Evolutionary conservation across 2,113 vertebrate genomes (phyloP), one percentile per base, ranked within the genome.

Genomic region (Nycticryphes semicollaris): DNA sequence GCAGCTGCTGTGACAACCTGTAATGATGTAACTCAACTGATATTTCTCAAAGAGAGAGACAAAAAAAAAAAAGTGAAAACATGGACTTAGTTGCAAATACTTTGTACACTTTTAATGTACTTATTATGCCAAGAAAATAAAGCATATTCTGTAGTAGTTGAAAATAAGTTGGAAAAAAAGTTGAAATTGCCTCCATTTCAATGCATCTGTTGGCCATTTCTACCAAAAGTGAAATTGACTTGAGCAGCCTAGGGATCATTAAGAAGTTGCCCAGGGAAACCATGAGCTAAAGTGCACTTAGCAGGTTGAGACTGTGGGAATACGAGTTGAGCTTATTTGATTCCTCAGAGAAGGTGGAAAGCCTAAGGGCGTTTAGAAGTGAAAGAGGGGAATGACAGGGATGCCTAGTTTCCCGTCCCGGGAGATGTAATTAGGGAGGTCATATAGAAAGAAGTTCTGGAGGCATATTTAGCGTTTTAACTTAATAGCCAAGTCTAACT

Each of bases 281-380:
- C 0, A 0, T 5, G n/a, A 13, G 37, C 9, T 74, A 31, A 48
- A 63, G 28, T 5, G 10, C 5, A 1, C 8, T 23, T 20, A 18
- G 27, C n/a, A 50, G 10, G 7, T 19, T 47, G 48, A 39, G 47
- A 0, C 9, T 31, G 17, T 8, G 10, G 17, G 19, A n/a, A n/a
- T 0, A 0, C 12, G 25, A 51, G 10, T 3, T 64, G 62, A 8
- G n/a, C 11, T 57, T 7, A 5, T 39, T 15, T 23, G n/a, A 17
- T 5, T 47, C 27, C 50, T 23, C 35, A 30, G 13, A 20, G 14
- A 33, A 2, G 14, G 8, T 9, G 27, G 21, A 14, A 47, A 64
- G 51, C 5, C 18, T 2, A 1, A 19, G 2, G 8, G 5, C 6
- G 0, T 23, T 33, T 16, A 25, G 19, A 35, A 43, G 15, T 1